phyloP scores from a whole-genome alignment of 2,113 vertebrate species.

The Percopsis transmontana region DNA sequence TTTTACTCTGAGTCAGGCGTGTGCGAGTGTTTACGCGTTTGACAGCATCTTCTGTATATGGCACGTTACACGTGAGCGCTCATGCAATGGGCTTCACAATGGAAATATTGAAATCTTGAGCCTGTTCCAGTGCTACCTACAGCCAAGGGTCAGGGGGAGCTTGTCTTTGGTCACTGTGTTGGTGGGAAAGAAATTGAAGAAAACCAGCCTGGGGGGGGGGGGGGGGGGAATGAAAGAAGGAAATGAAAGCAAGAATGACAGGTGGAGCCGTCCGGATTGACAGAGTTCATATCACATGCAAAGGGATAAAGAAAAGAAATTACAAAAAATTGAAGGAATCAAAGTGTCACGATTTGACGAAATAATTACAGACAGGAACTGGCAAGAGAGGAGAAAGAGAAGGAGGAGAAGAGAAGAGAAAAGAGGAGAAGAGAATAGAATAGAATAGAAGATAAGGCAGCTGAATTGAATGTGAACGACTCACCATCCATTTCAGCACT shows the following conservation, averaged over 20 bases:
- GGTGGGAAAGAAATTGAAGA: neutral
- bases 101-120: too few species aligned
- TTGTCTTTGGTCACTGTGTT: too few species aligned
- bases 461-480: constrained; percentile 63
- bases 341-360: constrained; percentile 50
- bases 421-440: constrained; percentile 47
- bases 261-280: constrained; percentile 44
- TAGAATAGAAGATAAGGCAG: constrained; percentile 10
- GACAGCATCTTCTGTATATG: neutral
- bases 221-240: constrained; percentile 3
- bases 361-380: constrained; percentile 44
- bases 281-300: constrained; percentile 47
- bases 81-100: too few species aligned
- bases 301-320: constrained; percentile 19
- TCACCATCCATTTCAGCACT: constrained; percentile 66
- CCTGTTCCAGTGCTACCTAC: neutral
- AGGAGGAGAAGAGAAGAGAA: constrained; percentile 38
- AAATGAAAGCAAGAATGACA: constrained; percentile 42
- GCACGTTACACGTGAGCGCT: too few species aligned
- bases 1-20: neutral
- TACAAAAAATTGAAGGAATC: constrained; percentile 32
- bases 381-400: constrained; percentile 29
- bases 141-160: constrained; percentile 39
- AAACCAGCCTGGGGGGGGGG: neutral
- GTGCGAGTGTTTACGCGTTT: neutral